These are phyloP conservation scores for Lumbricus terrestris DNA, from an alignment of 2,888 invertebrate species.

Conservation along the genomic window DNA sequence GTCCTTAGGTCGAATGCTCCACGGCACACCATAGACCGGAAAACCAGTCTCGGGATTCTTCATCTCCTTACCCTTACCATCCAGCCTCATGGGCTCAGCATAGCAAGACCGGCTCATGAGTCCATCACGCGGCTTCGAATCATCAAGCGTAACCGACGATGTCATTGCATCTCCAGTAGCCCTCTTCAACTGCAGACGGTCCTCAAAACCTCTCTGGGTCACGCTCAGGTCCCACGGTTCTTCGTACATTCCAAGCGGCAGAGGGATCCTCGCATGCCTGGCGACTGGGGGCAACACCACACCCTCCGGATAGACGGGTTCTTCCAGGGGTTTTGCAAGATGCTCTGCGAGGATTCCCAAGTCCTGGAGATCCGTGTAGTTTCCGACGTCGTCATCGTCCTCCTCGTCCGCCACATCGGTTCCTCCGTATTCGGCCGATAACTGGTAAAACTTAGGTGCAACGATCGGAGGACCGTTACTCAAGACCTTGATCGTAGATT, in stretches of 20 bases:
- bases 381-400: neutral
- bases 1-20: neutral
- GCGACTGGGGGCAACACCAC: neutral
- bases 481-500: neutral
- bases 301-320: neutral
- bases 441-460: neutral
- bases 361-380: neutral
- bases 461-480: neutral
- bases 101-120: neutral
- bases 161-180: neutral
- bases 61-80: neutral
- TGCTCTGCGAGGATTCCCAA: neutral
- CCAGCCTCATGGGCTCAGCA: neutral
- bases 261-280: neutral
- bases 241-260: neutral
- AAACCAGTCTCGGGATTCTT: neutral
- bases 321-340: neutral
- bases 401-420: neutral
- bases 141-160: neutral
- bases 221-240: conserved; percentile 11
- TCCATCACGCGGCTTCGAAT: neutral
- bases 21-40: conserved; percentile 7
- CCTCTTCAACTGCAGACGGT: neutral
- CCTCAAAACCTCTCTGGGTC: neutral
- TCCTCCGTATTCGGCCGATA: conserved; percentile 9